Evolutionary conservation across 2,113 vertebrate species (phyloP).

Genomic region (Apus apus): DNA sequence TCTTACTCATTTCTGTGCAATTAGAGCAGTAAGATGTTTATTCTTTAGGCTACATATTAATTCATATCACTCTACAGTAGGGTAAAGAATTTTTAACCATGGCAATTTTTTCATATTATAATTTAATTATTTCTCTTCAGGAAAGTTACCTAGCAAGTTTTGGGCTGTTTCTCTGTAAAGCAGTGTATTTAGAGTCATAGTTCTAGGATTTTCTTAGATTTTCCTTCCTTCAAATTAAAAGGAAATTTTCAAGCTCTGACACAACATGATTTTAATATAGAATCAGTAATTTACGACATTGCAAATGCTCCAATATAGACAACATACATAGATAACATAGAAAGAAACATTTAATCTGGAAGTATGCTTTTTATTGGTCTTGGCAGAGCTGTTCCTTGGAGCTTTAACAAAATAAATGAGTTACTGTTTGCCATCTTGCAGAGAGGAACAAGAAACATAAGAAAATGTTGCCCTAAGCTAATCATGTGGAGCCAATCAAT

Average conservation of each 20-base stretch:
- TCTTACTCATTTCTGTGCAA: background rate
- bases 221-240: background rate
- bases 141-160: background rate
- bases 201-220: background rate
- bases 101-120: background rate
- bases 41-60: background rate
- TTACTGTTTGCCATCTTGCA: slow-evolving; percentile 34
- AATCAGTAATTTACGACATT: background rate
- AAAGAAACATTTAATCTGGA: background rate
- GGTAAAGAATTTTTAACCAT: background rate
- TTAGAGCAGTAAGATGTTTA: background rate
- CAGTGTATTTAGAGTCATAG: background rate
- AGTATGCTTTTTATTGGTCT: slow-evolving; percentile 35
- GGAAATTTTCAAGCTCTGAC: background rate
- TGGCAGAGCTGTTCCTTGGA: slow-evolving; percentile 31
- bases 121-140: background rate
- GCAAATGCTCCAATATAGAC: background rate
- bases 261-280: background rate
- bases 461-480: slow-evolving; percentile 52
- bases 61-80: background rate
- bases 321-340: background rate
- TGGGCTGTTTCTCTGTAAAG: background rate
- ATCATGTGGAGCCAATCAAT: slow-evolving; percentile 24
- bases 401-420: slow-evolving; percentile 54
- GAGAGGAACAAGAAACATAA: slow-evolving; percentile 44